These are phyloP conservation scores for Leptinotarsa defecta DNA, from an alignment of 1,140 invertebrate genomes.

Conservation along the genomic window DNA sequence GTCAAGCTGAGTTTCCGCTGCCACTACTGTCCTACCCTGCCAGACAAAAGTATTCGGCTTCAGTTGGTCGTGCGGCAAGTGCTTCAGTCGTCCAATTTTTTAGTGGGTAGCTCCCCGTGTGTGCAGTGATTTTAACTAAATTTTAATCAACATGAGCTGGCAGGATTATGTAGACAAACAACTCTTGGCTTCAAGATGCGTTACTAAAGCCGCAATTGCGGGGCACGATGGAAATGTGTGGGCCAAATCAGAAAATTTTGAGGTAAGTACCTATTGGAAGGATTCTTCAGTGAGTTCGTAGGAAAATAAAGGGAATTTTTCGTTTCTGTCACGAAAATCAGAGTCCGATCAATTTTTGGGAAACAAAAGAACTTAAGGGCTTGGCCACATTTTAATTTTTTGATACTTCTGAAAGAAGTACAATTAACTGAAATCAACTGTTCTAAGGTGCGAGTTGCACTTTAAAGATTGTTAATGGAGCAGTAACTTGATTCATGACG, in stretches of 20 bases:
- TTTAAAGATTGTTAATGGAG: not conserved
- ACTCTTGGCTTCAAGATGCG: slow-evolving; percentile 89
- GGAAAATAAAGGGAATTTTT: not conserved
- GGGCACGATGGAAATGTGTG: slow-evolving; percentile 93
- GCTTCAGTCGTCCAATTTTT: slow-evolving; percentile 32
- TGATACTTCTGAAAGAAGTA: too few species aligned
- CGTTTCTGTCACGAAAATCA: not conserved
- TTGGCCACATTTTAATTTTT: slow-evolving; percentile 32
- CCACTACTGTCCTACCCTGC: slow-evolving; percentile 34
- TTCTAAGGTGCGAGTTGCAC: not conserved
- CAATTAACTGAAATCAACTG: too few species aligned
- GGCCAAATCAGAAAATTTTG: slow-evolving; percentile 91
- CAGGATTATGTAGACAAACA: slow-evolving; percentile 98
- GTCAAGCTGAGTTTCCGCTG: slow-evolving; percentile 36
- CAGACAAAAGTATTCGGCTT: slow-evolving; percentile 39
- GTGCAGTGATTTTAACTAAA: slow-evolving; percentile 42
- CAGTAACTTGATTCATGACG: not conserved
- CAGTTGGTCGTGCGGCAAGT: slow-evolving; percentile 34
- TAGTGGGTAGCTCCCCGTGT: slow-evolving; percentile 36
- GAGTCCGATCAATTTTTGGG: not conserved
- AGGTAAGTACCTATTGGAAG: slow-evolving; percentile 70
- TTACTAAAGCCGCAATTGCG: slow-evolving; percentile 90
- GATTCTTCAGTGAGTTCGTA: not conserved
- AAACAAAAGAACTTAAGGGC: slow-evolving; percentile 38
- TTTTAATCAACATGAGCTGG: slow-evolving; percentile 82